Percentiles rank a stretch among this genome's conserved stretches.
Evolutionary conservation across 2,113 vertebrate species (phyloP).

Genomic region (Phoxinus phoxinus): DNA sequence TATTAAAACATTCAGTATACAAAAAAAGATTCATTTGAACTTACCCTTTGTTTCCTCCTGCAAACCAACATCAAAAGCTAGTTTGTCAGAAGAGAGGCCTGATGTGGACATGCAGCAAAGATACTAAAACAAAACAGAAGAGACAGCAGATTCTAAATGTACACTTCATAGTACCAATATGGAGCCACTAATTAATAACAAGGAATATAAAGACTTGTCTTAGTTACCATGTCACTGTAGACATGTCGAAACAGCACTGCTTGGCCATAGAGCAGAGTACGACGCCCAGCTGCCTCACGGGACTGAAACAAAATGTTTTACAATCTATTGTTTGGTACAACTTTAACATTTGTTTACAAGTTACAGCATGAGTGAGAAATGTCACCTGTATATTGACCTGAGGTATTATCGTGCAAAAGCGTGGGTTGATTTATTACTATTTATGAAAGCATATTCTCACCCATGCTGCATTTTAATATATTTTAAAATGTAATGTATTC

Average conservation of each 20-base stretch:
- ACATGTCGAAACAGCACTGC: slow-evolving; percentile 91
- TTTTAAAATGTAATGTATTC: no score
- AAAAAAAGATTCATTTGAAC: no score
- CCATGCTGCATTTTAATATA: no score
- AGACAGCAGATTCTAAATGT: not conserved
- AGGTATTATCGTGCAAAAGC: no score
- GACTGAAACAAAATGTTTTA: slow-evolving; percentile 71
- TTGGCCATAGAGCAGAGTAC: slow-evolving; percentile 92
- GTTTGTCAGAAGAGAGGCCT: slow-evolving; percentile 87
- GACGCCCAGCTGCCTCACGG: slow-evolving; percentile 83
- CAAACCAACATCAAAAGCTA: slow-evolving; percentile 94
- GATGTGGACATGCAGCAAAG: slow-evolving; percentile 91
- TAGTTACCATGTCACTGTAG: slow-evolving; percentile 92
- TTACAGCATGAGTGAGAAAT: not conserved
- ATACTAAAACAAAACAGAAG: slow-evolving; percentile 75
- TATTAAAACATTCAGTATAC: not conserved
- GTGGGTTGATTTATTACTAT: no score
- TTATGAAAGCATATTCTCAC: no score
- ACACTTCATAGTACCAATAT: not conserved
- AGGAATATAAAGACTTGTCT: slow-evolving; percentile 51
- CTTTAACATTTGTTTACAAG: not conserved
- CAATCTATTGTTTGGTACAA: not conserved
- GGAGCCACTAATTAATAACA: not conserved
- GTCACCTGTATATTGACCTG: no score
- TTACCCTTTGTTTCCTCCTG: slow-evolving; percentile 87